phyloP scores from a whole-genome alignment of 2,797 vertebrate species.

The Alexandromys oeconomus region DNA sequence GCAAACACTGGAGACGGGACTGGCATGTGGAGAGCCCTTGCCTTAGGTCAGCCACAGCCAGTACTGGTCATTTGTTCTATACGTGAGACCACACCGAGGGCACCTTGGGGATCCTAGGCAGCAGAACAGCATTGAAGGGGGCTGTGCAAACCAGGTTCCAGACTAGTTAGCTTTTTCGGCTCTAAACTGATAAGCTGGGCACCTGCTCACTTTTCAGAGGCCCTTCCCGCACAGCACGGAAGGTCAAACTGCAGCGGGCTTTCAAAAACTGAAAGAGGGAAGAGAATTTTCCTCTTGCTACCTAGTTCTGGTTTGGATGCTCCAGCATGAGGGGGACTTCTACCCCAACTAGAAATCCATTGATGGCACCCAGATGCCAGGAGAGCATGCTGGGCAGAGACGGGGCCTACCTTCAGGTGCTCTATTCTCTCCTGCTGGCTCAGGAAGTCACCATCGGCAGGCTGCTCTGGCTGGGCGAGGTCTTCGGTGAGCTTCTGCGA shows the following conservation, averaged over 20 bases:
- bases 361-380: not conserved
- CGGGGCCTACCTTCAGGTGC: constrained; percentile 91
- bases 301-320: not conserved
- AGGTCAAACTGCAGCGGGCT: not conserved
- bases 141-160: not conserved
- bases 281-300: not conserved
- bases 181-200: not conserved
- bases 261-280: not conserved
- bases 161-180: not conserved
- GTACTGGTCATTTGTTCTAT: not conserved
- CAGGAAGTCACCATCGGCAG: constrained; percentile 77
- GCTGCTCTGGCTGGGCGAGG: constrained; percentile 68
- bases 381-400: too few relatives aligned
- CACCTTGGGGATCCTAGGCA: not conserved
- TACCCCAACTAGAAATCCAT: not conserved
- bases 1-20: not conserved
- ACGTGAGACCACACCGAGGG: not conserved
- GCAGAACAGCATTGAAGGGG: not conserved
- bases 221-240: not conserved
- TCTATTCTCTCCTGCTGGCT: constrained; percentile 91
- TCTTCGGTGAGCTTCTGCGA: constrained; percentile 90
- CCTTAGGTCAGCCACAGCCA: not conserved
- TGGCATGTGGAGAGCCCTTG: too few relatives aligned
- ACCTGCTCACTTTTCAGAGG: not conserved
- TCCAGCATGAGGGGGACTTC: not conserved